Evolutionary conservation across 2,113 vertebrate genomes (phyloP), one percentile per base, ranked within the genome.

Genomic region (Nycticryphes semicollaris): DNA sequence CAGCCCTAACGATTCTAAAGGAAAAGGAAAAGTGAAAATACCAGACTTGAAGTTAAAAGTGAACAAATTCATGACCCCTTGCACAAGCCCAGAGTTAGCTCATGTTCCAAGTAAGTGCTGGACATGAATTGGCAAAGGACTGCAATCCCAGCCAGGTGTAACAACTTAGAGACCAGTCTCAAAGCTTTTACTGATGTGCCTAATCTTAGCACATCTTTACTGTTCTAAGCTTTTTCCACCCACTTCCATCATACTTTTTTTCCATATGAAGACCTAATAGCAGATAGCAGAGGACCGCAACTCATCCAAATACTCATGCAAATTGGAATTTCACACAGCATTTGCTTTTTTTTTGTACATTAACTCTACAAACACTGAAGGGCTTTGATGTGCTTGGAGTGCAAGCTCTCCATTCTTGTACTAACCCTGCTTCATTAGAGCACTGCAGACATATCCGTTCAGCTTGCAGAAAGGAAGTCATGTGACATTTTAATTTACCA

Each of bases 401-500:
- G 2, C 69, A 72, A 92, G 62, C 48, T 89, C 90, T 84, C 84
- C 18, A 5, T 82, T 85, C 67, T 79, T 54, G 45, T 51, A 51
- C 69, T 91, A 33, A 62, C 48, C 6, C 62, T 89, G 62, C 81
- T 96, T 92, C 89, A 39, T 87, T 91, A 89, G 53, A 87, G 77
- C 62, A 76, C 81, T 89, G 83, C 89, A 96, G 88, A 94, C 85
- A 87, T 66, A 95, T 91, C 91, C 24, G 7, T 72, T 87, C 0
- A 0, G 59, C 86, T 92, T 11, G 2, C 12, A 15, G 89, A 94
- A 62, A 91, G 96, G 94, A 96, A 92, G 92, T 54, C 77, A 87
- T 43, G 67, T 83, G 81, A 69, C 81, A 82, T 83, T 92, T 92
- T 91, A 84, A 95, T 89, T 89, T 92, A 96, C 75, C 8, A 43